Base-by-base conservation (phyloP, 2,797 vertebrate genomes). In the Hydrocynus forskahlii region DNA sequence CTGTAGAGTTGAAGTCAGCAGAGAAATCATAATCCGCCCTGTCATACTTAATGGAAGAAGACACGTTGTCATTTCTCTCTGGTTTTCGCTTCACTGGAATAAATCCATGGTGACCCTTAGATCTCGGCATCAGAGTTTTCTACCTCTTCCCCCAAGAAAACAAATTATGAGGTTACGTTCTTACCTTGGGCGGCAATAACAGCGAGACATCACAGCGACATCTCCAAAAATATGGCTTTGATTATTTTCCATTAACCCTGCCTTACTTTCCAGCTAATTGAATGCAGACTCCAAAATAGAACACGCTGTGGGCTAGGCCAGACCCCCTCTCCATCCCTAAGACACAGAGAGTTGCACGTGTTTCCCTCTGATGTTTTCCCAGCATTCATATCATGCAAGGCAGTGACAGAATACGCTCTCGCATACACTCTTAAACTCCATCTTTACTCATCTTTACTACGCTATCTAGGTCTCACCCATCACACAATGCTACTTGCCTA, bases 171-270 rank as follows among this genome's bases (percentile, higher is more conserved):
- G 68, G 67, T 70, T 83, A 59, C 54, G 69, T 75, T 77, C 29
- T 81, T 84, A 79, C 80, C 80, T 79, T 72, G 79, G 78, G 82
- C 78, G 83, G 71, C 70, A 77, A 66, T 75, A 81, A 72, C 52
- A 35, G 29, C 45, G 64, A 84, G 70, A 81, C 76, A 76, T 78
- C 63, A 81, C 38, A 68, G 79, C 25, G 6, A 83, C 60, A 78
- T 75, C 68, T 72, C 43, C 81, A 80, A 86, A 68, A 83, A 84
- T 81, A 83, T 83, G 84, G 79, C 76, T 86, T 88, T 86, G 80
- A 87, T 86, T 87, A 81, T 79, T 79, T 83, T 78, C 63, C 84
- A 85, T 88, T 87, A 88, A 87, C 82, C 78, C 78, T 75, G 85
- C 66, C 84, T 84, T 77, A 78, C 75, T 83, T 84, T 62, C 8